Evolutionary conservation across 2,113 vertebrate genomes (phyloP).

Genomic region (Strix uralensis): DNA sequence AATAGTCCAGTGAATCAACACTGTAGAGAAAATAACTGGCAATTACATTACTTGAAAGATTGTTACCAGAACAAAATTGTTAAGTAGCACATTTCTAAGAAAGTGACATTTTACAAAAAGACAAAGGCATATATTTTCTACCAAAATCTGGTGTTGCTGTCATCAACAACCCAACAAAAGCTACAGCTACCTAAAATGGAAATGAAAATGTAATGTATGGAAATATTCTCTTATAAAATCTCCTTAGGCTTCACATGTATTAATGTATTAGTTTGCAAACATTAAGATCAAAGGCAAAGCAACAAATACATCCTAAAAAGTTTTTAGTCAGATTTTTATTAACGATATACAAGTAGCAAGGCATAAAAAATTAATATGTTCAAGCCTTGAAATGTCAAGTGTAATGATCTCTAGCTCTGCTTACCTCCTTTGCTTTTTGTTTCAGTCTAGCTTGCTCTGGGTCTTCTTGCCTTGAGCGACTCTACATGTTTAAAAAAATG

Average conservation of each 20-base stretch:
- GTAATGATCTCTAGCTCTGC: conserved; percentile 90
- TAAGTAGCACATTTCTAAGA: conserved; percentile 15
- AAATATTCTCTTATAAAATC: conserved; percentile 81
- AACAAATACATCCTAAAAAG: conserved; percentile 91
- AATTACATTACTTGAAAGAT: conserved; percentile 7
- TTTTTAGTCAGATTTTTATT: conserved; percentile 96
- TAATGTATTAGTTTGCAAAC: conserved; percentile 88
- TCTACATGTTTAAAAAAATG: conserved; percentile 76
- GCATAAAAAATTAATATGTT: conserved; percentile 95
- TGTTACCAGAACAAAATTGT: conserved; percentile 17
- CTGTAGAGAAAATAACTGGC: not conserved
- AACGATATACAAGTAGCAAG: conserved; percentile 92
- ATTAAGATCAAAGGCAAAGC: conserved; percentile 86
- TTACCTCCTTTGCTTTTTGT: conserved; percentile 96
- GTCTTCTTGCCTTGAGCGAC: conserved; percentile 93
- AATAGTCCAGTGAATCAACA: not conserved
- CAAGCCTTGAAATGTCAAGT: conserved; percentile 94
- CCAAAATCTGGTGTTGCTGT: conserved; percentile 64
- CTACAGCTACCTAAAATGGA: conserved; percentile 79
- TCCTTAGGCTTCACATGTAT: conserved; percentile 85
- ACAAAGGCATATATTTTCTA: conserved; percentile 59
- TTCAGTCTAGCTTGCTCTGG: conserved; percentile 90
- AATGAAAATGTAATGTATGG: conserved; percentile 83
- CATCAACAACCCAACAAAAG: conserved; percentile 76
- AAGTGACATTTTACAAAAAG: conserved; percentile 57